Evolutionary conservation across 2,888 invertebrate species (phyloP).

Genomic region (Tillus elongatus): DNA sequence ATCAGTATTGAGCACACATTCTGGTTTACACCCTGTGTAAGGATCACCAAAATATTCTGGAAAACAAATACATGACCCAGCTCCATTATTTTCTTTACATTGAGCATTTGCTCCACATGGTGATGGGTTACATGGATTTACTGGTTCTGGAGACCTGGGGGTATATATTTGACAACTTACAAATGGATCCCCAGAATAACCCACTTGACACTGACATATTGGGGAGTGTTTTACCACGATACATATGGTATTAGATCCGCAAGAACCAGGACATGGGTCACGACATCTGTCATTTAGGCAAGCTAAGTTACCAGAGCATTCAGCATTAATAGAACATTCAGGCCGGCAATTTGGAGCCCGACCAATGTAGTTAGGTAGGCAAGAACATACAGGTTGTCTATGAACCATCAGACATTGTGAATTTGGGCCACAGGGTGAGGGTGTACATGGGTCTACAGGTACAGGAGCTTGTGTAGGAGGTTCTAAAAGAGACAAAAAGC

Average conservation of each 20-base stretch:
- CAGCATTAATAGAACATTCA: conserved; percentile 75
- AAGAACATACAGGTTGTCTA: conserved; percentile 71
- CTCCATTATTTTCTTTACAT: conserved; percentile 73
- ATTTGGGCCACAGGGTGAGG: conserved; percentile 77
- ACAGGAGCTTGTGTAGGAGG: conserved; percentile 38
- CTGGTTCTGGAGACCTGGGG: conserved; percentile 43
- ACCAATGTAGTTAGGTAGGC: conserved; percentile 68
- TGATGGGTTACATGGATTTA: conserved; percentile 73
- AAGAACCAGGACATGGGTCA: conserved; percentile 79
- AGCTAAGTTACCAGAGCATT: conserved; percentile 74
- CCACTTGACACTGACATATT: conserved; percentile 68
- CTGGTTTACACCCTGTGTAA: conserved; percentile 74
- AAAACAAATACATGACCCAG: conserved; percentile 74
- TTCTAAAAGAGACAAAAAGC: conserved; percentile 42
- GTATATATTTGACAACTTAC: conserved; percentile 51
- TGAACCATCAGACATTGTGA: conserved; percentile 72
- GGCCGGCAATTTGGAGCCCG: conserved; percentile 79
- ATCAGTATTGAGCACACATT: conserved; percentile 77
- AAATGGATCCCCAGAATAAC: conserved; percentile 79
- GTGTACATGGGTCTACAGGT: conserved; percentile 66
- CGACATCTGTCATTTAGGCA: conserved; percentile 74
- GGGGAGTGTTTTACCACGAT: conserved; percentile 76
- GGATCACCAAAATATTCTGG: conserved; percentile 82
- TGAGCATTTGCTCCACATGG: conserved; percentile 80
- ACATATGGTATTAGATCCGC: conserved; percentile 70